Evolutionary conservation across 2,797 vertebrate genomes (phyloP).

Genomic region (Molossus alvarezi): DNA sequence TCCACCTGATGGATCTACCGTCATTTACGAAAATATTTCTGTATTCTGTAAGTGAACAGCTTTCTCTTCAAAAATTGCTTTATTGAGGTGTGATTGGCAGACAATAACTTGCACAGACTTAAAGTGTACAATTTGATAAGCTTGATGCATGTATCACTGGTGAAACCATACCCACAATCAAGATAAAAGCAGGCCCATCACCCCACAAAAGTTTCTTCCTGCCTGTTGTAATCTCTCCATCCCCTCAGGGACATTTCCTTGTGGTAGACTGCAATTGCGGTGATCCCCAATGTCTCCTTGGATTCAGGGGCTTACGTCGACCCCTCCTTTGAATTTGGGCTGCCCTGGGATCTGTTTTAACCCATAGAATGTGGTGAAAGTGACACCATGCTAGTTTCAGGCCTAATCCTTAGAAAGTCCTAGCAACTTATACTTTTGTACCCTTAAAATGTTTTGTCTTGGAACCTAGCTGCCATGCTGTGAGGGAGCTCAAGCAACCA

Average conservation of each 20-base stretch:
- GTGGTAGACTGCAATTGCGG: background rate
- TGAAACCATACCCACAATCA: background rate
- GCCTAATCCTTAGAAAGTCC: background rate
- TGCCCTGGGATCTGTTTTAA: background rate
- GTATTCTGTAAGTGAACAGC: slow-evolving; percentile 10
- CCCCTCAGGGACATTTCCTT: background rate
- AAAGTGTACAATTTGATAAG: background rate
- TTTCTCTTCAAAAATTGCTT: background rate
- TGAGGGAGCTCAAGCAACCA: background rate
- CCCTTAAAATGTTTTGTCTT: background rate
- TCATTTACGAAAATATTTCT: slow-evolving; percentile 25
- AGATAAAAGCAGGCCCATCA: background rate
- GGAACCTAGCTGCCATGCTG: background rate
- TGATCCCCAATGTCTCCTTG: background rate
- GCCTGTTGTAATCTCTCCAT: background rate
- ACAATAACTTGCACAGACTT: background rate
- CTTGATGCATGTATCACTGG: background rate
- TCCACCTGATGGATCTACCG: background rate
- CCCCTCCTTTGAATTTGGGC: background rate
- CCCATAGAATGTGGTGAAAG: background rate
- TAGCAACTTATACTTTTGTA: background rate
- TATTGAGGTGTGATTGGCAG: background rate
- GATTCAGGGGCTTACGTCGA: fast-evolving
- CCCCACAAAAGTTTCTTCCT: background rate
- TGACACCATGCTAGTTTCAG: background rate